Evolutionary conservation across 2,113 vertebrate species (phyloP).

Genomic region (Leuciscus idus): DNA sequence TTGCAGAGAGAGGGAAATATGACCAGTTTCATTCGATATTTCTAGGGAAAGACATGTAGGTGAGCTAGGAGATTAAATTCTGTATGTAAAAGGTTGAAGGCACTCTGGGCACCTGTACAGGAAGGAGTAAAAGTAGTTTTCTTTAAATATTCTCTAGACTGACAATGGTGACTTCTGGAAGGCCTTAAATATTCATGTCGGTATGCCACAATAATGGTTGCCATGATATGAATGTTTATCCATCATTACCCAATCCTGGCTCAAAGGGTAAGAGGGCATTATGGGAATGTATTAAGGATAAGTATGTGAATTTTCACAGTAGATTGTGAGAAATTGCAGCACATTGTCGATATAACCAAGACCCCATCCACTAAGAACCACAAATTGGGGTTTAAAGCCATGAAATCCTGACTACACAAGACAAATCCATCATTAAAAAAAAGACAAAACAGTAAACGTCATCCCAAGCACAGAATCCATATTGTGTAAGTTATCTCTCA

Average conservation of each 20-base stretch:
- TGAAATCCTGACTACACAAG: slow-evolving; percentile 32
- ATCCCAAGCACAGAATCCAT: neutral
- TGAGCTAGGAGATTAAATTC: slow-evolving; percentile 15
- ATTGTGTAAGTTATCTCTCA: slow-evolving; percentile 47
- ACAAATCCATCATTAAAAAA: slow-evolving; percentile 9
- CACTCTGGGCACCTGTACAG: slow-evolving; percentile 79
- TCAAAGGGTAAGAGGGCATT: slow-evolving; percentile 32
- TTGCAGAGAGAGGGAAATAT: neutral
- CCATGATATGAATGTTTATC: slow-evolving; percentile 39
- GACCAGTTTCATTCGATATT: slow-evolving; percentile 19
- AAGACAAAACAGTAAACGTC: slow-evolving; percentile 22
- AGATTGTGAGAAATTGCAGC: slow-evolving; percentile 51
- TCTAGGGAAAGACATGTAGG: neutral
- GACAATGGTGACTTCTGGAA: slow-evolving; percentile 40
- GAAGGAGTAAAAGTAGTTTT: slow-evolving; percentile 21
- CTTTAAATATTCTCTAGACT: slow-evolving; percentile 10
- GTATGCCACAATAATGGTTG: slow-evolving; percentile 21
- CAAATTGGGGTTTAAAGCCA: slow-evolving; percentile 18
- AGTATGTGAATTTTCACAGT: slow-evolving; percentile 52
- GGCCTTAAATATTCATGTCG: slow-evolving; percentile 45
- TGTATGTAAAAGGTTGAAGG: slow-evolving; percentile 68
- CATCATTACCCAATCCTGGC: neutral
- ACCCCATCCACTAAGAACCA: neutral
- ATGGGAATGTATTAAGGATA: slow-evolving; percentile 45
- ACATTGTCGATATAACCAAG: slow-evolving; percentile 31